Conservation (phyloP, 1,140 invertebrate species). For the Temnothorax curvispinosus region DNA sequence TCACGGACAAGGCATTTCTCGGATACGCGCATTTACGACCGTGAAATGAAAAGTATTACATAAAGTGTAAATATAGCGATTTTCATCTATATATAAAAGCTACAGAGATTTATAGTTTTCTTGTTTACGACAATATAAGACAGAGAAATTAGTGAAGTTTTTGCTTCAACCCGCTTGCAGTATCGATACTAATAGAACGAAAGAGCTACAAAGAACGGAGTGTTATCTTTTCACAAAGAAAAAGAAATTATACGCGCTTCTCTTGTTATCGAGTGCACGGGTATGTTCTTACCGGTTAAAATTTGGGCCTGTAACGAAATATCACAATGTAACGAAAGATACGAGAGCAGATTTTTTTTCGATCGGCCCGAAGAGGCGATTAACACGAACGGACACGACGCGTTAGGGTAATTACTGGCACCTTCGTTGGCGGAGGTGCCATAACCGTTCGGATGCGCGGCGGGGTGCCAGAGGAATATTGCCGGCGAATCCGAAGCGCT, state of each 20-base stretch:
- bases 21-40: background rate
- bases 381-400: constrained; percentile 72
- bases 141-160: background rate
- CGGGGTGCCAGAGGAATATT: constrained; percentile 71
- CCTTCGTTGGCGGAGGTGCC: constrained; percentile 72
- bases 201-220: background rate
- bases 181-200: background rate
- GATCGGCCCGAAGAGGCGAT: constrained; percentile 68
- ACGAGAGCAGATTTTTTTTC: constrained; percentile 26
- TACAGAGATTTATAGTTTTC: background rate
- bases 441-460: constrained; percentile 73
- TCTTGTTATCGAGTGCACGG: background rate
- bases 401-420: constrained; percentile 79
- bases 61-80: constrained; percentile 12
- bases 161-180: background rate
- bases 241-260: background rate
- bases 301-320: background rate
- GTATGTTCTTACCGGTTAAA: background rate
- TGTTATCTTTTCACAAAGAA: background rate
- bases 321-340: background rate
- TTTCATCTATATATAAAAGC: constrained; percentile 3
- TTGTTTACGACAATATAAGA: background rate
- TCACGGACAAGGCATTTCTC: constrained; percentile 24
- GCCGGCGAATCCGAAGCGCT: constrained; percentile 69
- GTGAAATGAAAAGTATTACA: constrained; percentile 1